Evolutionary conservation across 64 coral and sea anemone species (phyloP).

Genomic region (Cladopsammia gracilis): DNA sequence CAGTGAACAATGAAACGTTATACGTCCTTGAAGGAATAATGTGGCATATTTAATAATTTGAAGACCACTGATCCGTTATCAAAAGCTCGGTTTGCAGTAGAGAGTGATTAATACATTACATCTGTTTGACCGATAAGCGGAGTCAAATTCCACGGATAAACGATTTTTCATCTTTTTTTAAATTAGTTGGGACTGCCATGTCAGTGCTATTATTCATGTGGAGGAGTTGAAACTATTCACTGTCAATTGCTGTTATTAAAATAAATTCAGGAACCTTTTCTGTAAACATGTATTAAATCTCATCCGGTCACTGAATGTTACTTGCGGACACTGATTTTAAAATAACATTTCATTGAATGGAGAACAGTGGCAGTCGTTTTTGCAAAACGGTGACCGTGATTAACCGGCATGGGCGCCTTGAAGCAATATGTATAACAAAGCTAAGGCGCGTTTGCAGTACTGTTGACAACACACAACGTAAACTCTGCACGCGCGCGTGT

Average conservation of each 20-base stretch:
- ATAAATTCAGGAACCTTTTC: neutral
- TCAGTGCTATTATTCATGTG: neutral
- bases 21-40: neutral
- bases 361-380: no score
- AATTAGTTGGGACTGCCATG: neutral
- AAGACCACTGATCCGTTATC: neutral
- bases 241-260: neutral
- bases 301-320: no score
- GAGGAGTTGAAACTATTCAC: neutral
- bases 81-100: neutral
- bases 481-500: no score
- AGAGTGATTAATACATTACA: neutral
- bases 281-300: no score
- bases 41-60: neutral
- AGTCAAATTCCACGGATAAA: slow-evolving; percentile 11
- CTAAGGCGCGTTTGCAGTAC: no score
- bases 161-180: slow-evolving; percentile 12
- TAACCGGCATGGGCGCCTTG: no score
- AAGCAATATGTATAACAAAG: no score
- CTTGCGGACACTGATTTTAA: no score
- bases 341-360: no score
- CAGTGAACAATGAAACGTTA: neutral
- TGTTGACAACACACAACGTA: no score
- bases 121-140: neutral
- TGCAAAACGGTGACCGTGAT: no score